phyloP scores from a whole-genome alignment of 1,140 invertebrate species.

The Microplitis demolitor region DNA sequence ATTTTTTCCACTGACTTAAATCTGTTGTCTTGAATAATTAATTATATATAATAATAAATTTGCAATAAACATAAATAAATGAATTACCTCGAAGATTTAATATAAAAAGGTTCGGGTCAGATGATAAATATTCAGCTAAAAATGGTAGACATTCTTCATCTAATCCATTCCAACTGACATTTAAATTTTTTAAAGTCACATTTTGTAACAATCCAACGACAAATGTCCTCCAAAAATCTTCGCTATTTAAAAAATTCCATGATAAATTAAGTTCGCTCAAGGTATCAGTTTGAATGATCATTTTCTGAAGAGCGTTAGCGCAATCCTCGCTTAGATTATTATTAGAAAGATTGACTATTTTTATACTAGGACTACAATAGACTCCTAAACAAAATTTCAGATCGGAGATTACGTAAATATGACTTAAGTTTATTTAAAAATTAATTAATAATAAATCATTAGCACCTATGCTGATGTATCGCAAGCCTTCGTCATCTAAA shows the following conservation, averaged over 20 bases:
- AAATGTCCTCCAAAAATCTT: constrained; percentile 44
- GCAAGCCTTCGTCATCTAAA: constrained; percentile 54
- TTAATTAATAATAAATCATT: no score
- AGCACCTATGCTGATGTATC: constrained; percentile 38
- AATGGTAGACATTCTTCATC: constrained; percentile 31
- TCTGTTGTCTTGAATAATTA: constrained; percentile 42
- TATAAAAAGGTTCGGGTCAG: constrained; percentile 29
- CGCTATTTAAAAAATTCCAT: constrained; percentile 54
- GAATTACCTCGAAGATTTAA: constrained; percentile 46
- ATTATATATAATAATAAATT: neutral
- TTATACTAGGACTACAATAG: constrained; percentile 36
- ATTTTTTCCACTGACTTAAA: constrained; percentile 42
- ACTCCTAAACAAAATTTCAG: constrained; percentile 19
- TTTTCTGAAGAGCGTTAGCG: constrained; percentile 36
- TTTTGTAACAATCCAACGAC: constrained; percentile 43
- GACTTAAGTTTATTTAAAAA: no score
- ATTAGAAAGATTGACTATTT: constrained; percentile 50
- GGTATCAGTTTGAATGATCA: constrained; percentile 43
- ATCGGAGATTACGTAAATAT: no score
- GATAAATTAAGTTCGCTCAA: constrained; percentile 56
- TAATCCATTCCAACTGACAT: constrained; percentile 57
- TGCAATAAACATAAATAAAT: neutral
- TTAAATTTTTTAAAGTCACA: constrained; percentile 37
- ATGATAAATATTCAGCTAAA: constrained; percentile 36
- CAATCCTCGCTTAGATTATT: constrained; percentile 50